Percentiles rank a stretch among this genome's conserved stretches.
Evolutionary conservation across 2,888 invertebrate genomes (phyloP).

Genomic region (Acleris holmiana): DNA sequence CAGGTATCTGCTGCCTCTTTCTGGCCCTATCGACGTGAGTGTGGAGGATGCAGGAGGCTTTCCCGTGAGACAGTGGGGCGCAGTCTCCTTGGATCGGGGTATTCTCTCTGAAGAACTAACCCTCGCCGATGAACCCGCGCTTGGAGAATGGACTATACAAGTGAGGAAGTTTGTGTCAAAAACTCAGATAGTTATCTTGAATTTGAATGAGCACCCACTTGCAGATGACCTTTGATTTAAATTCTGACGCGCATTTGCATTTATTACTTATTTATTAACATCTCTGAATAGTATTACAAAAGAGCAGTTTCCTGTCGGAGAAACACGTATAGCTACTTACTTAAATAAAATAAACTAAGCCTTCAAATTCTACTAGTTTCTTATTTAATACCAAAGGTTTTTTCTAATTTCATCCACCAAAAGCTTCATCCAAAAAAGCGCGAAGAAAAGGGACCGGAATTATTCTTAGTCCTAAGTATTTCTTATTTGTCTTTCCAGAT

Average conservation of each 20-base stretch:
- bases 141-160: constrained; percentile 95
- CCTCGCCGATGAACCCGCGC: constrained; percentile 91
- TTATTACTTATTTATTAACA: constrained; percentile 11
- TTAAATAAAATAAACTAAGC: no score
- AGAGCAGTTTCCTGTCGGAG: no score
- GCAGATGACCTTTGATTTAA: constrained; percentile 47
- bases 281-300: not conserved
- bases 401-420: no score
- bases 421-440: no score
- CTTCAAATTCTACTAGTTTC: no score
- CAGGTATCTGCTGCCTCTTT: constrained; percentile 73
- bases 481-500: no score
- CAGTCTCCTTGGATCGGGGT: constrained; percentile 87
- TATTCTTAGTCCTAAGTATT: no score
- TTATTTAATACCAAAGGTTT: no score
- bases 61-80: constrained; percentile 91
- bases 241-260: constrained; percentile 21
- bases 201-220: constrained; percentile 42
- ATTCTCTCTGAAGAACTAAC: constrained; percentile 90
- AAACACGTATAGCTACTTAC: no score
- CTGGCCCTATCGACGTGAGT: constrained; percentile 68
- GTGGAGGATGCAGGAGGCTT: constrained; percentile 85
- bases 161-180: constrained; percentile 47
- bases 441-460: no score
- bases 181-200: constrained; percentile 35